Conservation (phyloP, 1,140 invertebrate species). For the Rhopalosiphum maidis region DNA sequence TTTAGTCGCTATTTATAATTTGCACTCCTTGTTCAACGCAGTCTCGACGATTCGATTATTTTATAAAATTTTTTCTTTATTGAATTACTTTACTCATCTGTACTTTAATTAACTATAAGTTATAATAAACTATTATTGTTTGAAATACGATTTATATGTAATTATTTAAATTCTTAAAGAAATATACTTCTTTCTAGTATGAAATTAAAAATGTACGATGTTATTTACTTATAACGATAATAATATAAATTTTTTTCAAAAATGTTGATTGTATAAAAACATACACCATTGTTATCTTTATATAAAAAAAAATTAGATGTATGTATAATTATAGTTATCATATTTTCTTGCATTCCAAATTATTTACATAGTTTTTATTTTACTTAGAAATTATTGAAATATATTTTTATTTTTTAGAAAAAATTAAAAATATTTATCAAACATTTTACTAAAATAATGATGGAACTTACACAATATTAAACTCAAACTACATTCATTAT, state of each 20-base stretch:
- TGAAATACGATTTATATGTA: neutral
- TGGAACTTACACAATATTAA: no score
- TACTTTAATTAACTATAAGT: neutral
- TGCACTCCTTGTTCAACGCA: neutral
- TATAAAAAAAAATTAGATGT: no score
- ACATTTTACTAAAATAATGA: no score
- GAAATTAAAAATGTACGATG: neutral
- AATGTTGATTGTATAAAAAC: no score
- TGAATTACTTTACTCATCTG: neutral
- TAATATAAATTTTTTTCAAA: no score
- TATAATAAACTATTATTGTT: neutral
- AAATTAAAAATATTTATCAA: no score
- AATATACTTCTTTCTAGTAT: neutral
- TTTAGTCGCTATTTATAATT: neutral
- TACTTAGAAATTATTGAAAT: no score
- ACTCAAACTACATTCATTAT: neutral
- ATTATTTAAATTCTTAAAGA: neutral
- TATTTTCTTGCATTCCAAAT: no score
- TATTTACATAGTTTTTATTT: no score
- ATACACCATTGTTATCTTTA: no score
- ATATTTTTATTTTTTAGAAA: no score
- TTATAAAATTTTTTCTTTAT: neutral
- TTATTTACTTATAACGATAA: neutral
- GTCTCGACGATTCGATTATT: neutral
- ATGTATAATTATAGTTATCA: no score